Conservation (phyloP, 2,888 invertebrate species). For the Ellobium chinense region DNA sequence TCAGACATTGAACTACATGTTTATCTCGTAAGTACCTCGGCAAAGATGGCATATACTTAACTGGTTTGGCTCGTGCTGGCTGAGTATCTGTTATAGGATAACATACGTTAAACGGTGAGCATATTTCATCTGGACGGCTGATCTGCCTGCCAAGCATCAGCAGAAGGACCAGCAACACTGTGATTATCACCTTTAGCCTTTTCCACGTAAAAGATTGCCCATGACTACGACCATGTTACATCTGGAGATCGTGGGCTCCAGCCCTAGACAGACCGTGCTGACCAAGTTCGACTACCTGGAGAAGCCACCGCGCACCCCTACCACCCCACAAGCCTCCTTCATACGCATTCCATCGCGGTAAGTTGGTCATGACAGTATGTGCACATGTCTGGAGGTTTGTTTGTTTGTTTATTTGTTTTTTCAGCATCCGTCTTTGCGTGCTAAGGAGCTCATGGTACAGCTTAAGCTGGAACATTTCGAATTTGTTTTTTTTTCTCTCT, state of each 20-base stretch:
- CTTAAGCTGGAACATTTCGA: not conserved
- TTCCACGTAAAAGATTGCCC: not conserved
- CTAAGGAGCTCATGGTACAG: not conserved
- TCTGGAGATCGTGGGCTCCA: slow-evolving; percentile 51
- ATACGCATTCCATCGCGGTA: slow-evolving; percentile 35
- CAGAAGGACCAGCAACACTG: not conserved
- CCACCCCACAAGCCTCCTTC: slow-evolving; percentile 13
- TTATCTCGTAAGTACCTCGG: no score
- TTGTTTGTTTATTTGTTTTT: no score
- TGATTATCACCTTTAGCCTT: not conserved
- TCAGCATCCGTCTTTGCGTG: not conserved
- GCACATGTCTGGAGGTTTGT: not conserved
- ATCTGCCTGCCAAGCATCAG: no score
- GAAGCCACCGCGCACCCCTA: slow-evolving; percentile 14
- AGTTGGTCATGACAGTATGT: not conserved
- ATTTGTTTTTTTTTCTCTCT: not conserved
- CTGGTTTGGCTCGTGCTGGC: no score
- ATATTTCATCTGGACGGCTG: no score
- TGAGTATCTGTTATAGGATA: no score
- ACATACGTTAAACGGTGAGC: no score
- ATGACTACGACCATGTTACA: slow-evolving; percentile 50
- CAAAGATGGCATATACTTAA: no score
- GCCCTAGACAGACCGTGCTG: slow-evolving; percentile 40
- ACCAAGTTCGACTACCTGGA: slow-evolving; percentile 42
- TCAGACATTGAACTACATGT: no score